Conservation (phyloP, 2,888 invertebrate species). For the Ormyrus labotus region DNA sequence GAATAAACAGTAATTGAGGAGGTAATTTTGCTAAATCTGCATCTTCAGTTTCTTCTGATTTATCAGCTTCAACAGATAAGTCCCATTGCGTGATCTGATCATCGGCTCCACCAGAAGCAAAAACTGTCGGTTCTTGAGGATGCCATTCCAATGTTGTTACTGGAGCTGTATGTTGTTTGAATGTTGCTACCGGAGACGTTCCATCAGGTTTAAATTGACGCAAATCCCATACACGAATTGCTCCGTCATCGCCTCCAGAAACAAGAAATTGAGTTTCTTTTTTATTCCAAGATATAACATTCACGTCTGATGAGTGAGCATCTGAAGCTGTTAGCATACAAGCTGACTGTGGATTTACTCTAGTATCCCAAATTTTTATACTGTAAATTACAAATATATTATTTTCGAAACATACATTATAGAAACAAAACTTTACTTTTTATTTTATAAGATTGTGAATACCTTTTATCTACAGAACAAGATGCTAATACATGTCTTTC, state of each 20-base stretch:
- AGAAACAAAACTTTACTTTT: conserved; percentile 15
- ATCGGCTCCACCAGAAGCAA: conserved; percentile 95
- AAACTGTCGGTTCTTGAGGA: conserved; percentile 93
- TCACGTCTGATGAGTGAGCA: conserved; percentile 94
- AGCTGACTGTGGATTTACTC: conserved; percentile 90
- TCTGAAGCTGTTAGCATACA: conserved; percentile 92
- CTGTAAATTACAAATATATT: conserved; percentile 70
- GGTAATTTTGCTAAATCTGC: conserved; percentile 82
- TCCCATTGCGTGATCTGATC: conserved; percentile 99
- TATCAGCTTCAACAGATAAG: conserved; percentile 91
- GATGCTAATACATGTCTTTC: conserved; percentile 93
- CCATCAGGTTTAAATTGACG: conserved; percentile 85
- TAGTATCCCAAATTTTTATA: conserved; percentile 96
- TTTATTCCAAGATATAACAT: conserved; percentile 98
- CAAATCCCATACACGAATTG: conserved; percentile 96
- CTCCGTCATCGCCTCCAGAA: conserved; percentile 96
- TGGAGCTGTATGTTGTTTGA: conserved; percentile 96
- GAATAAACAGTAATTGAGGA: conserved; percentile 97
- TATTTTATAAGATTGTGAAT: conserved; percentile 46
- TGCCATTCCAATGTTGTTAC: conserved; percentile 99
- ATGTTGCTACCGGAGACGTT: conserved; percentile 88
- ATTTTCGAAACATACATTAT: conserved; percentile 17
- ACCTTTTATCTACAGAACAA: conserved; percentile 90
- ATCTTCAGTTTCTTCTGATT: conserved; percentile 77
- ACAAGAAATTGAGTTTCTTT: conserved; percentile 82